Percentiles rank a stretch among this genome's conserved stretches.
phyloP scores from a whole-genome alignment of 2,888 invertebrate species.

The Trachelus tabidus region DNA sequence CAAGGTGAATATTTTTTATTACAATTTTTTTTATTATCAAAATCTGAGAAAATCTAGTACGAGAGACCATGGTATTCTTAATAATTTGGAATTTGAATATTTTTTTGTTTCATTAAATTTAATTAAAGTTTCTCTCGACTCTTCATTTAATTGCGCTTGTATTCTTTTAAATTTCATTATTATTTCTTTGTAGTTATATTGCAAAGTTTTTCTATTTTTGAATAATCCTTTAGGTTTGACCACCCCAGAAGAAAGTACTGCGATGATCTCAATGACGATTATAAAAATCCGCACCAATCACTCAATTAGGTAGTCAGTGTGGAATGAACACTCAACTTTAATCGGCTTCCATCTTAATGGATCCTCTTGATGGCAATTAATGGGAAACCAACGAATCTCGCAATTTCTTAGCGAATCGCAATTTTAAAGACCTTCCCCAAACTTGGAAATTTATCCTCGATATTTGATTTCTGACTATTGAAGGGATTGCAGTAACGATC shows the following conservation, averaged over 20 bases:
- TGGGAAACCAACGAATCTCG: background rate
- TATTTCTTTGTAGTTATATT: background rate
- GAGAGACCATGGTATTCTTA: too few relatives aligned
- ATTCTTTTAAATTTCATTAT: background rate
- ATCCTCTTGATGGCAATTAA: background rate
- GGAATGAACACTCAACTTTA: background rate
- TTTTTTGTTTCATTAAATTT: too few relatives aligned
- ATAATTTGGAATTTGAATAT: too few relatives aligned
- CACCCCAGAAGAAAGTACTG: too few relatives aligned
- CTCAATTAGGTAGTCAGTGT: background rate
- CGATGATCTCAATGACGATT: background rate
- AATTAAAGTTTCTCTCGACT: background rate
- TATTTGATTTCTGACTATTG: background rate
- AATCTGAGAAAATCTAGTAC: too few relatives aligned
- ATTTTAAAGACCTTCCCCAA: background rate
- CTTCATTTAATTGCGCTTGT: background rate
- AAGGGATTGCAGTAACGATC: background rate
- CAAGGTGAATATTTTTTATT: background rate
- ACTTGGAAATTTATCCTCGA: background rate
- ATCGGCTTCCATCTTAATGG: background rate
- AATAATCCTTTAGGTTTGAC: background rate
- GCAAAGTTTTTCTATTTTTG: background rate
- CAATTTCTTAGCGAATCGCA: background rate
- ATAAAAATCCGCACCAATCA: background rate
- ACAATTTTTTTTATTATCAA: background rate